phyloP scores from a whole-genome alignment of 2,797 vertebrate species.

The Gambelia wislizenii region DNA sequence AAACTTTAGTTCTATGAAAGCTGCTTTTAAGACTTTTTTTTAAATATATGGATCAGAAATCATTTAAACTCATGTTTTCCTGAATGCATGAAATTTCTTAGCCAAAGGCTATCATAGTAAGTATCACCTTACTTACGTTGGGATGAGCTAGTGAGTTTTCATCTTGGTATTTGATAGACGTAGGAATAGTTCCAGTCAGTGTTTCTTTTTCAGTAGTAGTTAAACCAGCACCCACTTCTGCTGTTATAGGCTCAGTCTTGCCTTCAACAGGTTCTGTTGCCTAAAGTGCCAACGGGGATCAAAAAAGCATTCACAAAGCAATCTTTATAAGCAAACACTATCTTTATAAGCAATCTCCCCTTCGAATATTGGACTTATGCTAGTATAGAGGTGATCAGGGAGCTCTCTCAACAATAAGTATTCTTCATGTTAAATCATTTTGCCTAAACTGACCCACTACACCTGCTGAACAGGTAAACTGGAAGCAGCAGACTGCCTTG shows the following conservation, averaged over 20 bases:
- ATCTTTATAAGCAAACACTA: neutral
- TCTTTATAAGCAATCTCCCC: too few species aligned
- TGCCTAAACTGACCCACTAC: neutral
- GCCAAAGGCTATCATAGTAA: neutral
- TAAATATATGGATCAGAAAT: neutral
- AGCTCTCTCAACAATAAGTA: neutral
- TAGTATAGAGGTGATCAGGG: neutral
- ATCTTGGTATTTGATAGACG: constrained; percentile 92
- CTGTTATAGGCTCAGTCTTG: constrained; percentile 62
- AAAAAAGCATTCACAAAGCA: neutral
- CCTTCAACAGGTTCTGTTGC: constrained; percentile 77
- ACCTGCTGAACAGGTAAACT: neutral
- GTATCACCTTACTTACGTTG: constrained; percentile 82
- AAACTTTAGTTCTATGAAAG: neutral
- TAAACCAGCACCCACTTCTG: constrained; percentile 62
- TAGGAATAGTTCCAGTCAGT: constrained; percentile 83
- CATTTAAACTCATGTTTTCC: neutral
- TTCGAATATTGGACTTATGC: neutral
- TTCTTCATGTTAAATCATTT: neutral
- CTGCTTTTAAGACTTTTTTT: neutral
- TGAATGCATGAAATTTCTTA: neutral
- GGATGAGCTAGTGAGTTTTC: constrained; percentile 91
- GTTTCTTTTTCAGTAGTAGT: constrained; percentile 72
- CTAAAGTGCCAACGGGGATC: constrained; percentile 61
- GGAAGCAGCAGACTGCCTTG: neutral